Evolutionary conservation across 2,888 invertebrate genomes (phyloP), one percentile per base, ranked within the genome.

Genomic region (Rugalucina vietnamica): DNA sequence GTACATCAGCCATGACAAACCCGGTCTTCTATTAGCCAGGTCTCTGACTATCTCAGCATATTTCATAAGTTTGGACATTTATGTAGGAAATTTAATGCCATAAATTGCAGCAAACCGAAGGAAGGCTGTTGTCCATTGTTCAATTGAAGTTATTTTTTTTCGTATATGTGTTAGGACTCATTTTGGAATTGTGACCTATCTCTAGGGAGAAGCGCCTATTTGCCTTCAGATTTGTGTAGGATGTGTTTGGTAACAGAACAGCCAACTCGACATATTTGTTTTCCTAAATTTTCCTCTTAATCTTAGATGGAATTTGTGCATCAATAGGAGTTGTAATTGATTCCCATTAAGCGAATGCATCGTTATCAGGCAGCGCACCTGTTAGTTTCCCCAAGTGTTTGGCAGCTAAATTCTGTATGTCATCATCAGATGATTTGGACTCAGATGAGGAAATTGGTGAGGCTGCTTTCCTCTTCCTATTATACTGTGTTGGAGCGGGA

Each of bases 41-140:
- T 65, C 65, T 24, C 65, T 65, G 34, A 65, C 65, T 65, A 65
- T 57, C 29, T 65, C 65, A 4, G 65, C 65, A 34, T 65, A 65
- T 34, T 65, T 65, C 65, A 57, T 65, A 10, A 65, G 21, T 34
- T 65, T 65, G 4, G 65, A 34, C 65, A 65, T 65, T 65, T 34
- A 32, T 18, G 27, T 60, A 29, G 27, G 29, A 18, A 34, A 65
- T 65, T 65, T 65, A 18, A 65, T 14, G 14, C 65, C 65, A 14
- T 65, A 65, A 65, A 27, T 65, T 18, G 65, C 65, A 65, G 65
- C 65, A 18, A 65, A 65, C 1, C 34, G 65, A 21, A 14, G 65
- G 21, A 32, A 65, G 1, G 65, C 65, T 2, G 65, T 14, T 18
- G 34, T 65, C 65, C 65, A 65, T 65, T 60, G 60, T 60, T 60